phyloP scores from a whole-genome alignment of 2,113 vertebrate species.

The Nibea albiflora region DNA sequence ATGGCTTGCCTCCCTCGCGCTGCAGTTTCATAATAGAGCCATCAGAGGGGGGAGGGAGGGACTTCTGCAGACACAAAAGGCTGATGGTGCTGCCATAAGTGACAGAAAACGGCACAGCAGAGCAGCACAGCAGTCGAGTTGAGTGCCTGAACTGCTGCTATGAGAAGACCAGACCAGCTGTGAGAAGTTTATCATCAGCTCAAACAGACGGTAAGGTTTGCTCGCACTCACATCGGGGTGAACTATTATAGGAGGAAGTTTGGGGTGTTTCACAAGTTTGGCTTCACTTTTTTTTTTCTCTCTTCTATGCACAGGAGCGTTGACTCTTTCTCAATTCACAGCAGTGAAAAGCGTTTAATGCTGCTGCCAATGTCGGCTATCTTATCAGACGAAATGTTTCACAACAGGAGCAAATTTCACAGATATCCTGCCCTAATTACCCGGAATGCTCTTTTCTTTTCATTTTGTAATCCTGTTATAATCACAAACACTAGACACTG shows the following conservation, averaged over 20 bases:
- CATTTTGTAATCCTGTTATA: slow-evolving; percentile 60
- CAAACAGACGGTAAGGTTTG: slow-evolving; percentile 39
- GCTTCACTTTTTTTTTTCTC: not conserved
- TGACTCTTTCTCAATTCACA: not conserved
- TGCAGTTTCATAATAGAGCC: slow-evolving; percentile 65
- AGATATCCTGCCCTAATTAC: slow-evolving; percentile 61
- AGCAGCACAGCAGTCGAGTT: not conserved
- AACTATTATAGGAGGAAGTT: slow-evolving; percentile 41
- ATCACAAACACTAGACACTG: slow-evolving; percentile 34
- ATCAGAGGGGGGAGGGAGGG: slow-evolving; percentile 76
- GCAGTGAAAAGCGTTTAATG: not conserved
- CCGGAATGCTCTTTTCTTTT: slow-evolving; percentile 54
- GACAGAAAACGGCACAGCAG: slow-evolving; percentile 57
- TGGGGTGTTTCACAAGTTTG: slow-evolving; percentile 22
- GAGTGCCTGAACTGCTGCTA: slow-evolving; percentile 21
- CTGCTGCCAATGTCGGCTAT: slow-evolving; percentile 2
- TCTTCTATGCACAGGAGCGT: not conserved
- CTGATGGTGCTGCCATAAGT: slow-evolving; percentile 41
- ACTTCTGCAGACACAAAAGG: slow-evolving; percentile 65
- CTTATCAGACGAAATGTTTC: slow-evolving; percentile 49
- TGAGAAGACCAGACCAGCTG: slow-evolving; percentile 37
- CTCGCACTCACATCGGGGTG: slow-evolving; percentile 6
- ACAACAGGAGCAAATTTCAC: slow-evolving; percentile 24
- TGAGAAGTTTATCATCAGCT: slow-evolving; percentile 40
- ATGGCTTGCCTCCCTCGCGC: slow-evolving; percentile 44